These are phyloP conservation scores for Carterocephalus palaemon DNA, from an alignment of 2,888 invertebrate species.

Conservation along the genomic window DNA sequence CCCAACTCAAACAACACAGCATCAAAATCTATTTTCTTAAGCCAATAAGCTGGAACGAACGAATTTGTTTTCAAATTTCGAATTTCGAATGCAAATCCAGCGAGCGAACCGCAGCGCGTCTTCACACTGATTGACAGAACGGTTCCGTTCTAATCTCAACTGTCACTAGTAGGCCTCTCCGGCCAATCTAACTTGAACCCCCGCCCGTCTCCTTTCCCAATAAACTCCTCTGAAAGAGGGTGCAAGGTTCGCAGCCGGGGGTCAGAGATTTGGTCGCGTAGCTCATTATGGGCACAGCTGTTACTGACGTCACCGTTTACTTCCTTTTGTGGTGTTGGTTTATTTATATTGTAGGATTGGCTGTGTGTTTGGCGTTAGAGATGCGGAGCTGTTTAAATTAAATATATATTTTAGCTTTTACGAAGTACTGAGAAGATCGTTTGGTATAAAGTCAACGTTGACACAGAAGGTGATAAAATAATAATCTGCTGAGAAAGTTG, in stretches of 20 bases:
- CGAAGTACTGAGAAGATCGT: no score
- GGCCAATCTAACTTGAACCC: slow-evolving; percentile 38
- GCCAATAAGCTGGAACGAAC: slow-evolving; percentile 20
- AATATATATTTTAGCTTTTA: no score
- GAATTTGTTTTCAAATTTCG: slow-evolving; percentile 35
- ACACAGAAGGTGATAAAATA: no score
- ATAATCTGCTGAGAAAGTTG: no score
- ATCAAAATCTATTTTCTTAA: slow-evolving; percentile 13
- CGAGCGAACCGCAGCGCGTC: slow-evolving; percentile 34
- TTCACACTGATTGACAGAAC: slow-evolving; percentile 54
- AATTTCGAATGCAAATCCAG: slow-evolving; percentile 35
- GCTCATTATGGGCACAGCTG: slow-evolving; percentile 32
- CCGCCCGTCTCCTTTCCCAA: slow-evolving; percentile 25
- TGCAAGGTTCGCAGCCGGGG: background rate
- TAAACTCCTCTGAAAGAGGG: slow-evolving; percentile 1
- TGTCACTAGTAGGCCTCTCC: slow-evolving; percentile 44
- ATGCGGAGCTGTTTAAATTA: no score
- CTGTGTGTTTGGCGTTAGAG: no score
- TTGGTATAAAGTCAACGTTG: no score
- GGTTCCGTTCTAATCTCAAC: slow-evolving; percentile 53
- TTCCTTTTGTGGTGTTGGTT: slow-evolving; percentile 17
- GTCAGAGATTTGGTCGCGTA: slow-evolving; percentile 10
- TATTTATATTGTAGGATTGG: no score
- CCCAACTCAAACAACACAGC: background rate
- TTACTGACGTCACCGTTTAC: slow-evolving; percentile 33